Evolutionary conservation across 2,888 invertebrate genomes (phyloP).

Genomic region (Dorcus parallelipipedus): DNA sequence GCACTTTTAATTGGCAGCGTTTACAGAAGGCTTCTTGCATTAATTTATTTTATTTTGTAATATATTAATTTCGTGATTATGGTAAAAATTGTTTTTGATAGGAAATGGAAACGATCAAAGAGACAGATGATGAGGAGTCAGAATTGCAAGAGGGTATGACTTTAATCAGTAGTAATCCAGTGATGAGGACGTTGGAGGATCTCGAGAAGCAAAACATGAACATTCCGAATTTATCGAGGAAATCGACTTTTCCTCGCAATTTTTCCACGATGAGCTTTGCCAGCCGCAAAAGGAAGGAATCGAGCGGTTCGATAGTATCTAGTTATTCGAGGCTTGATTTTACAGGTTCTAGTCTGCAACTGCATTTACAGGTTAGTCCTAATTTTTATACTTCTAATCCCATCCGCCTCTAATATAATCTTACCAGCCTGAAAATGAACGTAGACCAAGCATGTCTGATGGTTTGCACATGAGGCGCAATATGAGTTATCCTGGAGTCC

Average conservation of each 20-base stretch:
- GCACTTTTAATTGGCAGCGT: too few relatives aligned
- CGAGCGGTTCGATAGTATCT: conserved; percentile 63
- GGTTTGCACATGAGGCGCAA: conserved; percentile 41
- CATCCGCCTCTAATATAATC: not conserved
- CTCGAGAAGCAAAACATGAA: conserved; percentile 35
- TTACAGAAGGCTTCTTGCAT: too few relatives aligned
- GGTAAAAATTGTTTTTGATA: conserved; percentile 35
- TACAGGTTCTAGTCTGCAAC: conserved; percentile 68
- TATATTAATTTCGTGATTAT: too few relatives aligned
- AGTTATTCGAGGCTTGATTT: conserved; percentile 73
- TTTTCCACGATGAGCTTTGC: conserved; percentile 47
- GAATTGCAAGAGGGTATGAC: conserved; percentile 48
- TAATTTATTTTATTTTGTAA: too few relatives aligned
- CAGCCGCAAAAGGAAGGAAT: conserved; percentile 33
- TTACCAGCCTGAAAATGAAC: conserved; percentile 12
- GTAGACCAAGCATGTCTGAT: conserved; percentile 19
- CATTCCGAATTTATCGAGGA: conserved; percentile 35
- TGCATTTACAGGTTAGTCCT: conserved; percentile 56
- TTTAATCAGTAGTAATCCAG: conserved; percentile 36
- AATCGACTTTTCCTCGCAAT: conserved; percentile 46
- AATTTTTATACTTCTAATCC: not conserved
- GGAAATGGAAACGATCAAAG: conserved; percentile 69
- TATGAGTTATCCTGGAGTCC: conserved; percentile 47
- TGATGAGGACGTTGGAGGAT: conserved; percentile 41
- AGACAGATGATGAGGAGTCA: conserved; percentile 63